Percentiles rank a stretch among this genome's conserved stretches.
Evolutionary conservation across 2,888 invertebrate genomes (phyloP).

Genomic region (Cephus spinipes): DNA sequence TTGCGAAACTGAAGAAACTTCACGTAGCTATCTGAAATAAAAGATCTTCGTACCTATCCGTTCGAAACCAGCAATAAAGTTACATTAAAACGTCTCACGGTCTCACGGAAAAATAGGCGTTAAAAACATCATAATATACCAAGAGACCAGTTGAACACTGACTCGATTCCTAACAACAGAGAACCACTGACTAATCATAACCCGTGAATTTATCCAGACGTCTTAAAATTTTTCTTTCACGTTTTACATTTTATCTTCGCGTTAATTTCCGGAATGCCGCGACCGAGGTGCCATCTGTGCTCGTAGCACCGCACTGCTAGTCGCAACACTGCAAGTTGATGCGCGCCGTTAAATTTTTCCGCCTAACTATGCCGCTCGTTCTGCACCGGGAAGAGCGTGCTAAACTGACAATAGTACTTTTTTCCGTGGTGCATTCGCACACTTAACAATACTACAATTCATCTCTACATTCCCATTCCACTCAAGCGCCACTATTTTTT

Average conservation of each 20-base stretch:
- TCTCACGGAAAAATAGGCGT: not conserved
- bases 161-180: not conserved
- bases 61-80: not conserved
- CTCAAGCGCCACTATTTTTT: slow-evolving; percentile 8
- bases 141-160: not conserved
- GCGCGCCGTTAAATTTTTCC: slow-evolving; percentile 25
- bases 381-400: slow-evolving; percentile 29
- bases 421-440: slow-evolving; percentile 34
- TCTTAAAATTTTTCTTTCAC: not conserved
- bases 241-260: slow-evolving; percentile 21
- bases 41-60: not conserved
- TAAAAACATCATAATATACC: not conserved
- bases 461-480: slow-evolving; percentile 27
- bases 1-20: not conserved
- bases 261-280: slow-evolving; percentile 32
- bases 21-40: not conserved
- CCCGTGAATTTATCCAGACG: not conserved
- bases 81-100: not conserved
- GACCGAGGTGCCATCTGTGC: slow-evolving; percentile 9
- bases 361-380: slow-evolving; percentile 22
- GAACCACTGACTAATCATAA: not conserved
- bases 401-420: slow-evolving; percentile 57
- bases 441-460: slow-evolving; percentile 49
- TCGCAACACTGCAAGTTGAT: slow-evolving; percentile 16
- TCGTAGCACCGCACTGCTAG: slow-evolving; percentile 22